Conservation (phyloP, 2,113 vertebrate genomes). For the Pongo pygmaeus region DNA sequence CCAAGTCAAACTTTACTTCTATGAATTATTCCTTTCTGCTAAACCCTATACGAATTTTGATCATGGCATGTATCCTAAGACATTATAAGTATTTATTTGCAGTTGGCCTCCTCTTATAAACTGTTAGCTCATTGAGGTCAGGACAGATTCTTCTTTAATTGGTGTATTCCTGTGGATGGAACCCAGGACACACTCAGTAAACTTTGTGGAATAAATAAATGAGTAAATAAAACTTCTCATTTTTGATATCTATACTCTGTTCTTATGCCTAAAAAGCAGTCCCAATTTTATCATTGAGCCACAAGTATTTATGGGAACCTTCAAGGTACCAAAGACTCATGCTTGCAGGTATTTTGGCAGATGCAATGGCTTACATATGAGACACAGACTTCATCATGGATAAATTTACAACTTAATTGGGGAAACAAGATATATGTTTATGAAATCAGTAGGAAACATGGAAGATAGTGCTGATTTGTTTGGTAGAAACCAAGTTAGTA, state of each 20-base stretch:
- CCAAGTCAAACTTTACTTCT: background rate
- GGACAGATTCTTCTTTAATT: background rate
- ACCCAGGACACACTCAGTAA: background rate
- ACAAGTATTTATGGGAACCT: background rate
- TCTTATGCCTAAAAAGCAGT: background rate
- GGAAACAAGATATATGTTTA: background rate
- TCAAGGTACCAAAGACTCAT: background rate
- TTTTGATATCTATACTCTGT: background rate
- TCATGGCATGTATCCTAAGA: background rate
- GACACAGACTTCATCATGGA: background rate
- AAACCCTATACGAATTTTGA: background rate
- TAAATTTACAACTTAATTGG: background rate
- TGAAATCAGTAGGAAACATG: background rate
- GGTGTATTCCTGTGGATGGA: background rate
- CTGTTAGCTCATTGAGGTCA: background rate
- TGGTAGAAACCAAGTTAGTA: background rate
- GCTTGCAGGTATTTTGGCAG: background rate
- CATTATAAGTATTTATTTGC: background rate
- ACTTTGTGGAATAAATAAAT: slow-evolving; percentile 15
- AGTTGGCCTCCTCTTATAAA: background rate
- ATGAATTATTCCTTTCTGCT: background rate
- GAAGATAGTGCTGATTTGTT: background rate
- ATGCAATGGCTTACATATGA: background rate
- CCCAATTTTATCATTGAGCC: background rate
- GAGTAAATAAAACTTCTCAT: slow-evolving; percentile 5